These are phyloP conservation scores for Neomorphus geoffroyi DNA, from an alignment of 2,797 vertebrate species.

Conservation along the genomic window DNA sequence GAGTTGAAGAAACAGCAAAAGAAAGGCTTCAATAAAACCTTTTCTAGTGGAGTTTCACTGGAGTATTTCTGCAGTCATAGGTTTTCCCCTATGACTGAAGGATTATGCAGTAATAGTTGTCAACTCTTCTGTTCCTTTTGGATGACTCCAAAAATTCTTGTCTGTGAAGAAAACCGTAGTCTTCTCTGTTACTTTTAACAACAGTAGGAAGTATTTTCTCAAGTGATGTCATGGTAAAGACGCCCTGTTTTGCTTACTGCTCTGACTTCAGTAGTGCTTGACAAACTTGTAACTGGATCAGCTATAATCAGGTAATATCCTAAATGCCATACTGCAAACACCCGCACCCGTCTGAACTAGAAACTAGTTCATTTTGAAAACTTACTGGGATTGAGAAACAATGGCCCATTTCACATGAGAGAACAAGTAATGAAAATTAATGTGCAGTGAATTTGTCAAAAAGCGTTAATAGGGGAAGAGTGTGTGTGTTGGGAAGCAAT, in stretches of 20 bases:
- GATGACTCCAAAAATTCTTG: not conserved
- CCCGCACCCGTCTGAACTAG: not conserved
- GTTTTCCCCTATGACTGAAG: not conserved
- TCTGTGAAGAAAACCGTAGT: rapidly evolving
- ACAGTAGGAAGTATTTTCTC: not conserved
- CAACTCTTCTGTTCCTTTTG: not conserved
- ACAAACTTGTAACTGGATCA: not conserved
- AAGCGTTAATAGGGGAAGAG: slow-evolving; percentile 1
- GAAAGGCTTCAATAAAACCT: not conserved
- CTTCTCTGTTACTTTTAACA: not conserved
- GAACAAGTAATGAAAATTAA: slow-evolving; percentile 31
- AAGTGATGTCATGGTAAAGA: not conserved
- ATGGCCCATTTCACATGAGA: slow-evolving; percentile 7
- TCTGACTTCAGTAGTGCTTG: not conserved
- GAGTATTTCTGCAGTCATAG: not conserved
- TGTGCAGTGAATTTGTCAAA: slow-evolving; percentile 31
- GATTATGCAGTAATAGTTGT: not conserved
- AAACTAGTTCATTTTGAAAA: not conserved
- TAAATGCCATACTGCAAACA: not conserved
- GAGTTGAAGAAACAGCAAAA: not conserved
- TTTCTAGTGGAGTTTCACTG: not conserved
- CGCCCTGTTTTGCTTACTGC: not conserved
- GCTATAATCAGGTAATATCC: not conserved
- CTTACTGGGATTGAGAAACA: not conserved
- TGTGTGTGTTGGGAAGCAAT: slow-evolving; percentile 6